Conservation (phyloP, 2,797 vertebrate species). For the Enteromius radiatus region DNA sequence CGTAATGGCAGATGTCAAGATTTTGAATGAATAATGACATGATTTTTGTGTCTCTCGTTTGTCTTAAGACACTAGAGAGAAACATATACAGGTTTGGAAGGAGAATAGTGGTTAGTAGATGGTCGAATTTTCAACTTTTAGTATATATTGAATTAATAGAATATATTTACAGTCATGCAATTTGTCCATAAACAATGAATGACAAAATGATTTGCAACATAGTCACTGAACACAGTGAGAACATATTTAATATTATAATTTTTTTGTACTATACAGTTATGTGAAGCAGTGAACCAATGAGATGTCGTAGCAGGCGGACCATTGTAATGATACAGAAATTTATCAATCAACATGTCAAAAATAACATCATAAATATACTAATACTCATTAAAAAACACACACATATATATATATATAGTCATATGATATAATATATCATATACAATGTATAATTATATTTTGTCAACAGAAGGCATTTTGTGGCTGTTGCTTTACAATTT, state of each 20-base stretch:
- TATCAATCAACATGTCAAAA: background rate
- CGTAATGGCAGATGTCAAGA: background rate
- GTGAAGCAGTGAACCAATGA: background rate
- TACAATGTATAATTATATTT: no score
- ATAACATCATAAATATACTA: background rate
- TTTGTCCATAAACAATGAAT: background rate
- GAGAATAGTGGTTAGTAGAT: background rate
- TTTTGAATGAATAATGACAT: background rate
- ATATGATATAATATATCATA: no score
- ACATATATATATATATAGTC: background rate
- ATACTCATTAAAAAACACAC: background rate
- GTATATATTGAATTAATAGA: background rate
- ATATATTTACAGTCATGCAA: background rate
- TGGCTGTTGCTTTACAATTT: background rate
- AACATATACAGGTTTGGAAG: background rate
- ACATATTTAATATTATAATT: background rate
- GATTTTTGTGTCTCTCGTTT: background rate
- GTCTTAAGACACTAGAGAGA: background rate
- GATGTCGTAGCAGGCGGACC: background rate
- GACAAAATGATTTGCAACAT: background rate
- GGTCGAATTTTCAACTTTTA: background rate
- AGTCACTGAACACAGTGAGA: background rate
- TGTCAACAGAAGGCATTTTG: background rate
- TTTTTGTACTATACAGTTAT: background rate
- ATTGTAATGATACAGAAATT: background rate